Conservation (phyloP, 1,140 invertebrate species). For the Adelges cooleyi region DNA sequence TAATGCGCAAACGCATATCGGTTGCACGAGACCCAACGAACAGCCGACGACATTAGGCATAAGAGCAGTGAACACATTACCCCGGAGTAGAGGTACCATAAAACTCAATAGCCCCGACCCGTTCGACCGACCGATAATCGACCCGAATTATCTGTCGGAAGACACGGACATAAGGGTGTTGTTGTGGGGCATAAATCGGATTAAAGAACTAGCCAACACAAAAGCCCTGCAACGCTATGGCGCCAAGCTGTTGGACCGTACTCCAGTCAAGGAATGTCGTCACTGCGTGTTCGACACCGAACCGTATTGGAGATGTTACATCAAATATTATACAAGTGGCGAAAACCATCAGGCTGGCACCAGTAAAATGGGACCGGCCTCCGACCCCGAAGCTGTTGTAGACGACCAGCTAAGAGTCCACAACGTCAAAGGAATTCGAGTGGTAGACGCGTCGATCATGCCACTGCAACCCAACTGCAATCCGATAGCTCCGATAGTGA, state of each 20-base stretch:
- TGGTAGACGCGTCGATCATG: constrained; percentile 70
- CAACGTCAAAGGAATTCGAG: constrained; percentile 51
- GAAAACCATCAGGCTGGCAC: constrained; percentile 38
- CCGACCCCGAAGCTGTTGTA: constrained; percentile 51
- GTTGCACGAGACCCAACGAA: not conserved
- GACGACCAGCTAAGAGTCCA: constrained; percentile 54
- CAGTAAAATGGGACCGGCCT: constrained; percentile 60
- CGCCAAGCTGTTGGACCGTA: constrained; percentile 42
- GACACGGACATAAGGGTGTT: constrained; percentile 53
- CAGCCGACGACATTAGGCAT: not conserved
- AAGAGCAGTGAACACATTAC: not conserved
- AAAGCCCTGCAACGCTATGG: constrained; percentile 31
- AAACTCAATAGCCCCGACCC: constrained; percentile 43
- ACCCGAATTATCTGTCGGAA: constrained; percentile 65
- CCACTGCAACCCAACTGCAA: constrained; percentile 58
- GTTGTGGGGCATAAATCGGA: constrained; percentile 39
- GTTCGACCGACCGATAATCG: constrained; percentile 58
- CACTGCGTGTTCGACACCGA: constrained; percentile 44
- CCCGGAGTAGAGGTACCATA: constrained; percentile 21
- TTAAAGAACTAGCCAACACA: constrained; percentile 27
- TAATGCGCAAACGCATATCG: not conserved
- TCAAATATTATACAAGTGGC: constrained; percentile 34
- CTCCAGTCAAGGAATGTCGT: constrained; percentile 47
- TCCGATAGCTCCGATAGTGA: constrained; percentile 62
- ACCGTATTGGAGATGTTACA: constrained; percentile 60